phyloP scores from a whole-genome alignment of 2,888 invertebrate genomes.

The Caenorhabditis angaria region DNA sequence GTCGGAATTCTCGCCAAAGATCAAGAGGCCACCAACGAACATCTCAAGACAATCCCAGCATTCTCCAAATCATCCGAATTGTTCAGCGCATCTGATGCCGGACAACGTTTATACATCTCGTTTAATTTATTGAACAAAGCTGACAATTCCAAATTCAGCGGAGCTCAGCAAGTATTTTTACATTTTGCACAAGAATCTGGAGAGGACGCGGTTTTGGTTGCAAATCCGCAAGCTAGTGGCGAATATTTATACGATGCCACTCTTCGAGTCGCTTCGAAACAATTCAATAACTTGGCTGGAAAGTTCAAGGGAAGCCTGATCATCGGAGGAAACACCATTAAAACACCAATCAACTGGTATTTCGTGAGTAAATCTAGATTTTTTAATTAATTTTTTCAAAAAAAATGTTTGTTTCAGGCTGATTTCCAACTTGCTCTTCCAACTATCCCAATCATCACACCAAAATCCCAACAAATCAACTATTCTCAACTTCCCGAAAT shows the following conservation, averaged over 20 bases:
- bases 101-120: conserved; percentile 87
- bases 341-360: conserved; percentile 88
- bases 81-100: conserved; percentile 83
- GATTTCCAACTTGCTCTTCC: conserved; percentile 82
- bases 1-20: conserved; percentile 74
- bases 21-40: conserved; percentile 23
- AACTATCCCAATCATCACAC: conserved; percentile 71
- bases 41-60: conserved; percentile 76
- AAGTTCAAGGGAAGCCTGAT: conserved; percentile 84
- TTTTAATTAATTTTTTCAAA: background rate
- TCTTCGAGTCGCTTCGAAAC: conserved; percentile 23
- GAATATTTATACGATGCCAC: conserved; percentile 19
- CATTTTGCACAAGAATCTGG: conserved; percentile 79
- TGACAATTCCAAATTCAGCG: conserved; percentile 78
- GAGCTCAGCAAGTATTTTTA: conserved; percentile 81
- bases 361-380: conserved; percentile 75
- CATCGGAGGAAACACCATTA: conserved; percentile 88
- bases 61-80: conserved; percentile 80
- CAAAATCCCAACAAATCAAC: conserved; percentile 68
- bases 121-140: conserved; percentile 82
- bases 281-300: conserved; percentile 78
- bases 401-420: conserved; percentile 73
- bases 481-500: conserved; percentile 67
- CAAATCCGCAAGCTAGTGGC: conserved; percentile 18
- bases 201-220: conserved; percentile 82